Base-by-base conservation (phyloP, 2,113 vertebrate species). In the Grammomys surdaster region DNA sequence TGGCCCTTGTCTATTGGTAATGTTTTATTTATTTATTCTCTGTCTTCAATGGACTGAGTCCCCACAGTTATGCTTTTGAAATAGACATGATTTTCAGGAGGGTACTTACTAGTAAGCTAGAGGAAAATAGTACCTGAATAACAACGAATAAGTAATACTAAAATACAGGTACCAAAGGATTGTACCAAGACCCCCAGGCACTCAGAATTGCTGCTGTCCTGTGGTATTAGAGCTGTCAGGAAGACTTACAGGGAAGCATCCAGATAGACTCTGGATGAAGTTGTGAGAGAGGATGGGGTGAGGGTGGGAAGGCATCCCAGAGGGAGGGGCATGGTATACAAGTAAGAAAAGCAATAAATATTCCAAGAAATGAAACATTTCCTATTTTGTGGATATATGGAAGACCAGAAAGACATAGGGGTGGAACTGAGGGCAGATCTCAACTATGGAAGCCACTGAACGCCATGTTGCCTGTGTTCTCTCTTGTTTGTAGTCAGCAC, bases 61-160 rank as follows among this genome's bases (percentile, higher is more conserved):
- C 16, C 16, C 65, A 92, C n/a, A 33, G 4, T 76, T 92, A 60
- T 7, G 40, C 16, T 93, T 90, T 51, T 96, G 70, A 97, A 95
- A 31, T 81, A 82, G 4, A 73, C 69, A 69, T 70, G 26, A 10
- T 94, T n/a, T 87, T 20, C 81, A 92, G 36, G 22, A 90, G 11
- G 70, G 65, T 70, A 54, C 33, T 43, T 75, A 48, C 33, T 43
- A 69, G 77, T 33, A 88, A 91, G 60, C 76, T 7, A 60, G 40
- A 69, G 86, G 12, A 80, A 91, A 92, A 46, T 0, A 70, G 0
- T 4, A 7, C 43, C 12, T 43, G 28, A 88, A n/a, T 72, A 90
- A 88, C 19, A 40, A 24, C 72, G 51, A 95, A 54, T 43, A 24
- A 51, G 40, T 85, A 33, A 84, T 20, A 20, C 33, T 14, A 43